phyloP scores from a whole-genome alignment of 2,797 vertebrate genomes.

The Acomys russatus region DNA sequence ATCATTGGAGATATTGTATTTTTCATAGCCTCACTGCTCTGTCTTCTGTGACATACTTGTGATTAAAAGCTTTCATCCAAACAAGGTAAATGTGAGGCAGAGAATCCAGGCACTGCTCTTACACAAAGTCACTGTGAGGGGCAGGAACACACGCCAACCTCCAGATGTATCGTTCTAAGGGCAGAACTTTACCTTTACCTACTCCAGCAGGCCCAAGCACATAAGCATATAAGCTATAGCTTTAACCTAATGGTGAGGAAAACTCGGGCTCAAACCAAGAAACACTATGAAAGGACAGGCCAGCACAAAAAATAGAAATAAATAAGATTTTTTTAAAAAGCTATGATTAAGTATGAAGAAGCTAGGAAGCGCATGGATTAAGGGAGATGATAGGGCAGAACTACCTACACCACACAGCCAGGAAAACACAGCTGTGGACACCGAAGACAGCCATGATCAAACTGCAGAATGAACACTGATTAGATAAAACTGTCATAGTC shows the following conservation, averaged over 20 bases:
- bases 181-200: background rate
- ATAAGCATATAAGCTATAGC: background rate
- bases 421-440: background rate
- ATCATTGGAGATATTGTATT: background rate
- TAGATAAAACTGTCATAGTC: background rate
- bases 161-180: background rate
- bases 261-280: background rate
- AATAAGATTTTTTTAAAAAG: background rate
- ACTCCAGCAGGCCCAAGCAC: conserved; percentile 6
- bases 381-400: background rate
- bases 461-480: background rate
- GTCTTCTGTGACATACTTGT: background rate
- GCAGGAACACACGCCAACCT: background rate
- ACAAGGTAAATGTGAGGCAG: background rate
- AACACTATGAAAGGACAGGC: background rate
- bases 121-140: background rate
- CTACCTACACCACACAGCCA: background rate
- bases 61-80: background rate
- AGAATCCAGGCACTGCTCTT: background rate
- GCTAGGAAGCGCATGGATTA: background rate
- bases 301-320: background rate
- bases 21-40: background rate
- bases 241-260: background rate
- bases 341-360: conserved; percentile 1
- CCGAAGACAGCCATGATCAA: background rate